Conservation (phyloP, 2,113 vertebrate species). For the Silurus glanis region DNA sequence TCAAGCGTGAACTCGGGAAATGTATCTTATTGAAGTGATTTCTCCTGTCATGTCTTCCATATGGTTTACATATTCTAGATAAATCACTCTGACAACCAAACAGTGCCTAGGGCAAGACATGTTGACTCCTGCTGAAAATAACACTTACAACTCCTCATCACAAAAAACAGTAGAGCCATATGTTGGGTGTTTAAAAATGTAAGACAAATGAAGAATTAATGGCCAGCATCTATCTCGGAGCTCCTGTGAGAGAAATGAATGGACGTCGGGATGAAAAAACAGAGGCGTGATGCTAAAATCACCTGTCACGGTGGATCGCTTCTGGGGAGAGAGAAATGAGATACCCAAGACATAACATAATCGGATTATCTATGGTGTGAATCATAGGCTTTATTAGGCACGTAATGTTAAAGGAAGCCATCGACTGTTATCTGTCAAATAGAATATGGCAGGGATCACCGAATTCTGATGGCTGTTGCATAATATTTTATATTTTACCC, state of each 20-base stretch:
- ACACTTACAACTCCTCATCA: constrained; percentile 40
- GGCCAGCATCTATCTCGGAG: constrained; percentile 6
- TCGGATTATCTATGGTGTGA: constrained; percentile 48
- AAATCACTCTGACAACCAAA: constrained; percentile 50
- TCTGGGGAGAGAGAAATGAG: constrained; percentile 38
- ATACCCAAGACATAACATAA: constrained; percentile 35
- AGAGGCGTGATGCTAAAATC: constrained; percentile 23
- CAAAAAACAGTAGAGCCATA: constrained; percentile 31
- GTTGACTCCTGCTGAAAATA: constrained; percentile 47
- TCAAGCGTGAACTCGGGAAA: constrained; percentile 13
- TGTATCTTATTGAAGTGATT: constrained; percentile 38
- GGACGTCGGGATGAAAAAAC: not conserved
- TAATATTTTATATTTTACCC: constrained; percentile 11
- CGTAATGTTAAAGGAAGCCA: constrained; percentile 17
- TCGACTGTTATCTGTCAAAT: constrained; percentile 10
- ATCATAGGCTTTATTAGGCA: constrained; percentile 44
- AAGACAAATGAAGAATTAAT: constrained; percentile 37
- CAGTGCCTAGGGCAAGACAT: constrained; percentile 36
- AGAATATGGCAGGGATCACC: not conserved
- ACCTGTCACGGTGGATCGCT: constrained; percentile 24
- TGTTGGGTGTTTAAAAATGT: constrained; percentile 27
- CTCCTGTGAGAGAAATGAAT: constrained; percentile 22
- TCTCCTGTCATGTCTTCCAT: constrained; percentile 42
- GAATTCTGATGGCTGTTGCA: not conserved
- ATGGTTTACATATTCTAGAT: constrained; percentile 48